phyloP scores from a whole-genome alignment of 2,113 vertebrate genomes.

The Eurystomus gularis region DNA sequence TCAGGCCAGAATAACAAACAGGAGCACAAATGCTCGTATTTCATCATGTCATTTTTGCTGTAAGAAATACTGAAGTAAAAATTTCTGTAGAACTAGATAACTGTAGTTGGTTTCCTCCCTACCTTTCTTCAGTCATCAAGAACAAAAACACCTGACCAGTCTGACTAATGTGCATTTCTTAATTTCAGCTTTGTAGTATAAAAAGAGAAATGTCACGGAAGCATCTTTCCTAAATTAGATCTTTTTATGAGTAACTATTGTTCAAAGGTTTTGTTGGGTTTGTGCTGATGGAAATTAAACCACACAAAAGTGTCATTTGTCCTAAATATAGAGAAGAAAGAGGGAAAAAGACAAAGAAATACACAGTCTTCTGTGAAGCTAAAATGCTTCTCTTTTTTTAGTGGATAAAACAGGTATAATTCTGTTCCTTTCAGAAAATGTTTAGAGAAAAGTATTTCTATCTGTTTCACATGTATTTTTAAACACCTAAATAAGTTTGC shows the following conservation, averaged over 20 bases:
- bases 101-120: background rate
- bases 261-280: background rate
- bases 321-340: background rate
- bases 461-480: background rate
- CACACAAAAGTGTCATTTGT: background rate
- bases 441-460: background rate
- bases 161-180: background rate
- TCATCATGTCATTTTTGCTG: background rate
- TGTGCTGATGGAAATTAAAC: constrained; percentile 5
- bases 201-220: background rate
- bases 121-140: background rate
- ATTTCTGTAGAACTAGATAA: background rate
- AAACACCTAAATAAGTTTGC: background rate
- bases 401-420: background rate
- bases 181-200: background rate
- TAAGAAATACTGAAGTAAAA: background rate
- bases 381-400: background rate
- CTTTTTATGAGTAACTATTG: background rate
- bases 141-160: background rate
- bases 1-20: background rate
- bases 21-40: background rate
- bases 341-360: background rate
- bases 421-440: background rate
- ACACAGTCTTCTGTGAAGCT: background rate
- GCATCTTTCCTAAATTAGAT: background rate